Conservation (phyloP, 2,797 vertebrate species). For the Lithobates sylvaticus region DNA sequence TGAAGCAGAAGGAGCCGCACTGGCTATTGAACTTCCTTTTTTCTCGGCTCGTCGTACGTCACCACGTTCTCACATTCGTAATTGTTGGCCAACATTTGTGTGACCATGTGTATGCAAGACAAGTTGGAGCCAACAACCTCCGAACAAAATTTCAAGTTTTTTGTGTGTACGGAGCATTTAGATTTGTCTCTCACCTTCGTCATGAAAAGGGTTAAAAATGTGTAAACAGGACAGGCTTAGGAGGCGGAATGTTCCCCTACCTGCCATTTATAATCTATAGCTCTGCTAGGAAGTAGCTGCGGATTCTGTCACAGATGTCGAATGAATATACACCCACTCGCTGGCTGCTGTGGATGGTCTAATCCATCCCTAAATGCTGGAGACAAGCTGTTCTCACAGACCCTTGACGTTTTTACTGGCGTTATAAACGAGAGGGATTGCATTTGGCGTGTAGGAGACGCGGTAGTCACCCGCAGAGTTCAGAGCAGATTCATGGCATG, state of each 20-base stretch:
- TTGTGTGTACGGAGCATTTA: no score
- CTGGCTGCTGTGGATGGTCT: conserved; percentile 30
- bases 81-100: no score
- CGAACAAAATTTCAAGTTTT: no score
- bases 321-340: conserved; percentile 22
- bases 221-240: not conserved
- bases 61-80: no score
- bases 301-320: conserved; percentile 41
- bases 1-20: no score
- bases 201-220: not conserved
- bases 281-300: conserved; percentile 21
- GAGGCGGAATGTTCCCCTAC: not conserved
- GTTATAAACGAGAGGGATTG: conserved; percentile 32
- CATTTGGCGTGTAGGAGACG: conserved; percentile 9
- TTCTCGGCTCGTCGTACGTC: no score
- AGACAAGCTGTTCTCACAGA: conserved; percentile 41
- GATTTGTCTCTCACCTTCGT: no score
- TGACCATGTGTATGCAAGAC: no score
- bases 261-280: conserved; percentile 2
- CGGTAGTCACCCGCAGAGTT: not conserved
- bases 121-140: no score
- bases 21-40: no score
- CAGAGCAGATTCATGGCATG: conserved; percentile 21
- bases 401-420: conserved; percentile 38
- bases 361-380: conserved; percentile 44